Conservation (phyloP, 2,797 vertebrate species). For the Hydrophis major region DNA sequence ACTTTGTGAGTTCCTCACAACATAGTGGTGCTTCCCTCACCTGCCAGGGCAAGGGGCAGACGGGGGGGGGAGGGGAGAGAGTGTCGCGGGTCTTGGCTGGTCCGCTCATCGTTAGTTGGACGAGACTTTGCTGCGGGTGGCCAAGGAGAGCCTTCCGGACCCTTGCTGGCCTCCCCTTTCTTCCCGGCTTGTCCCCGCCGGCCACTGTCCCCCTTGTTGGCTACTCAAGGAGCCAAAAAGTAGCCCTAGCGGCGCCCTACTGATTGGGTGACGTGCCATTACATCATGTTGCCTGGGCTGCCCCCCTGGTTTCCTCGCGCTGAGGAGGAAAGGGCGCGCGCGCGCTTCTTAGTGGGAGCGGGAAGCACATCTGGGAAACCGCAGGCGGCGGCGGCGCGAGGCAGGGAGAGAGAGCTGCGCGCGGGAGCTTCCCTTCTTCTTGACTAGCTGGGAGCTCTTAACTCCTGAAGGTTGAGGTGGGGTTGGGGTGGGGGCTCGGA, state of each 20-base stretch:
- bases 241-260: background rate
- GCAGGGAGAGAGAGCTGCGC: background rate
- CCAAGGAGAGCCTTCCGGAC: background rate
- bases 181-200: too few species aligned
- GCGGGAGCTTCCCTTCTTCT: background rate
- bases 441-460: background rate
- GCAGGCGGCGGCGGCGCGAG: slow-evolving; percentile 15
- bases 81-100: background rate
- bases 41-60: background rate
- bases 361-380: slow-evolving; percentile 13
- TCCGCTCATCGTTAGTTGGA: background rate
- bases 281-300: slow-evolving; percentile 21
- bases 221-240: background rate
- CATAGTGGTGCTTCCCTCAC: background rate
- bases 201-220: background rate
- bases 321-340: background rate
- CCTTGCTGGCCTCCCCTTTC: too few species aligned
- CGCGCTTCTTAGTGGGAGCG: background rate
- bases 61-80: background rate
- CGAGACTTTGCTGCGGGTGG: background rate
- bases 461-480: background rate
- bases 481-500: background rate
- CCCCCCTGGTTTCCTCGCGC: background rate
- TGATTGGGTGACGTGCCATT: slow-evolving; percentile 20
- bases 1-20: background rate